Evolutionary conservation across 2,888 invertebrate species (phyloP), one percentile per base, ranked within the genome.

Genomic region (Melanostoma scalare): DNA sequence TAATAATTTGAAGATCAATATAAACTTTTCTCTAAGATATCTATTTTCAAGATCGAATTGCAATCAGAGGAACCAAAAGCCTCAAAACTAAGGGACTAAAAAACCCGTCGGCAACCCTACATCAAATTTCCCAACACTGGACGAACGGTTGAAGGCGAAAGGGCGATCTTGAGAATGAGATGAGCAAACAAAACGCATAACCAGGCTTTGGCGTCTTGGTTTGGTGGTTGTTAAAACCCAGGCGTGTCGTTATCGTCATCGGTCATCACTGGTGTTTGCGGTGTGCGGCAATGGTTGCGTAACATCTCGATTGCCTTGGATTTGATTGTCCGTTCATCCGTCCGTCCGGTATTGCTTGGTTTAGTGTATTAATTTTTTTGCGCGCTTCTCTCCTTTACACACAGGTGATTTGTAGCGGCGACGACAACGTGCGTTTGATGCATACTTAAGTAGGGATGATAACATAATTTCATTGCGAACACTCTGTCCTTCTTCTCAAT

Each of bases 251-350:
- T 78, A 82, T 82, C 82, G 53, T 55, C 81, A 69, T 76, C 76
- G 67, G 20, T 77, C 68, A 73, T 77, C 72, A 52, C 20, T 73
- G 72, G 72, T 73, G 73, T 69, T 82, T 78, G 82, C 78, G 82
- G 73, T 82, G 68, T 77, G 68, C 73, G 38, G 81, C 81, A 81
- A 76, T 61, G 52, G 73, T 82, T 82, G 82, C 82, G 82, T 82
- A 82, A 82, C 63, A 82, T 77, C 78, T 78, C 82, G 77, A 82
- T 69, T 82, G 82, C 82, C 82, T 82, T 82, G 82, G 82, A 77
- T 82, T 82, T 82, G 82, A 82, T 82, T 78, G 82, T 69, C 63
- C 81, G 52, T 76, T 65, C 79, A 46, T 68, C 61, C 68, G 50
- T 52, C 42, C 58, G 46, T 76, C 56, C 76, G 40, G 40, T 61